Base-by-base conservation (phyloP, 2,113 vertebrate species). In the Myotis yumanensis region DNA sequence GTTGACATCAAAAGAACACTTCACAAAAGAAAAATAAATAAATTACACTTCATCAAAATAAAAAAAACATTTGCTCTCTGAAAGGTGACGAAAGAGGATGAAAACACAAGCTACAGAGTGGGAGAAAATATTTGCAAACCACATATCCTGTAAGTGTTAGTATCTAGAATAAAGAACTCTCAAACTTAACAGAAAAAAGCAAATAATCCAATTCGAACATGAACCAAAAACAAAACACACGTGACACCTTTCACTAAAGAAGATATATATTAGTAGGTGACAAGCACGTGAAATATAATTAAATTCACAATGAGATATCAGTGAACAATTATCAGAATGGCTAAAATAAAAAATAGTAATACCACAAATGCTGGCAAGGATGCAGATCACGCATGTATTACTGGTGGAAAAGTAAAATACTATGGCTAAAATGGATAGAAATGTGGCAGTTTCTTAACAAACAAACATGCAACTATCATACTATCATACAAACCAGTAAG, bases 371-470 rank as follows among this genome's bases (percentile, higher is more conserved):
- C 32, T 76, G 30, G 9, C 86, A 48, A 12, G 0, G 72, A 76
- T 28, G 15, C 4, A 18, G 17, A 90, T 71, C 64, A 80, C 48
- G 1, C n/a, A 51, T 25, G 43, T 3, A 3, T 18, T 69, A 4
- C 3, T 57, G 48, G 43, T 5, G 28, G 18, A 54, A 80, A 17
- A 5, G 46, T 43, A 54, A 69, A 80, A 46, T 37, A 30, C 43
- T 40, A 68, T 2, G 72, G 79, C 40, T 32, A 73, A 5, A 16
- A 4, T 83, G 20, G 28, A 30, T n/a, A 85, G 40, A 4, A 64
- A 62, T 72, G 59, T 73, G 43, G 89, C n/a, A 52, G 68, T 91
- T 92, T 79, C 73, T 79, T 86, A 69, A 77, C 51, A 46, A 73
- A 43, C 32, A 30, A 79, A 79, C 48, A 79, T 30, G 64, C 48